Conservation (phyloP, 2,888 invertebrate genomes). For the Rhagium mordax region DNA sequence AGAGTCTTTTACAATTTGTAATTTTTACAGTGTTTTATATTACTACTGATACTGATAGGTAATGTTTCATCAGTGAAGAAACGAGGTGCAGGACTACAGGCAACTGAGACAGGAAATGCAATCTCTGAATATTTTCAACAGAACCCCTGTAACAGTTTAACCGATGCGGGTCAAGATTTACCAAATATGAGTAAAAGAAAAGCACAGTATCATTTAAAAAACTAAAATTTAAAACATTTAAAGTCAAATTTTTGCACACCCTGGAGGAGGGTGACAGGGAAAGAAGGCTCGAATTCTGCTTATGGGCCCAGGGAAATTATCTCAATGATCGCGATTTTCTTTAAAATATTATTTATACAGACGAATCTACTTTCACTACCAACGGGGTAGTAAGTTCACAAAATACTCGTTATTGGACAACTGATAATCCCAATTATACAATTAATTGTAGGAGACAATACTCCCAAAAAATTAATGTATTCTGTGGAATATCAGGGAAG, state of each 20-base stretch:
- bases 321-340: neutral
- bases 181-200: too few species aligned
- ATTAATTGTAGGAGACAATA: neutral
- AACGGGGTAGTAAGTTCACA: conserved; percentile 5
- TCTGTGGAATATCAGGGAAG: neutral
- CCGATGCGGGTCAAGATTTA: too few species aligned
- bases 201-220: too few species aligned
- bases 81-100: too few species aligned
- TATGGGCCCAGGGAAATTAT: conserved; percentile 2
- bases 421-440: neutral
- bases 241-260: neutral
- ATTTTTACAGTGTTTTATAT: too few species aligned
- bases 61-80: too few species aligned
- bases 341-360: neutral
- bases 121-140: too few species aligned
- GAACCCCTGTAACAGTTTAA: too few species aligned
- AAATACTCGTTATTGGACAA: neutral
- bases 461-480: neutral
- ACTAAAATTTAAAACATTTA: too few species aligned
- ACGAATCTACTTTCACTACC: neutral
- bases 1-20: too few species aligned
- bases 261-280: neutral
- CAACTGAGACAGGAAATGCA: too few species aligned
- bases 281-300: neutral
- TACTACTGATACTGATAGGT: too few species aligned